Percentiles rank a stretch among this genome's conserved stretches.
Evolutionary conservation across 2,888 invertebrate genomes (phyloP).

Genomic region (Amphimallon solstitiale): DNA sequence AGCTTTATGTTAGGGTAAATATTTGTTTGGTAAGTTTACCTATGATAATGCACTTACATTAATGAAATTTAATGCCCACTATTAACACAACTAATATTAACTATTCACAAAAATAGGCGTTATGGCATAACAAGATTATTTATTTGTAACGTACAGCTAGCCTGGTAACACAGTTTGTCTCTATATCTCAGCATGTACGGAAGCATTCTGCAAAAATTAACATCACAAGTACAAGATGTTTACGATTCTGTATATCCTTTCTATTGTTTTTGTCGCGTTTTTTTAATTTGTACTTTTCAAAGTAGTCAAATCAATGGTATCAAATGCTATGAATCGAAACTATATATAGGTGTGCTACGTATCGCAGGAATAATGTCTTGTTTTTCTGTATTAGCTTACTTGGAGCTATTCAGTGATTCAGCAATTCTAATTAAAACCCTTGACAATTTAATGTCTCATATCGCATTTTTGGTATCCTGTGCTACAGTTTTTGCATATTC

Average conservation of each 20-base stretch:
- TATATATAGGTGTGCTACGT: background rate
- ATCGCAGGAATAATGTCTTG: background rate
- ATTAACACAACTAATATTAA: no score
- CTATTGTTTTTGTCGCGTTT: slow-evolving; percentile 38
- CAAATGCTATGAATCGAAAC: no score
- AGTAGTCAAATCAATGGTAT: slow-evolving; percentile 20
- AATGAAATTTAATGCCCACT: no score
- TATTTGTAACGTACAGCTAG: no score
- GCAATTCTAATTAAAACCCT: background rate
- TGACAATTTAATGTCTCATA: background rate
- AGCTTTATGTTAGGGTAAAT: no score
- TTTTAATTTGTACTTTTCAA: slow-evolving; percentile 42
- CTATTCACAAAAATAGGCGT: no score
- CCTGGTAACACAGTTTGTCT: no score
- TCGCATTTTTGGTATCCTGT: background rate
- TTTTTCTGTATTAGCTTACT: background rate
- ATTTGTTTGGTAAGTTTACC: no score
- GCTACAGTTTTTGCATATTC: no score
- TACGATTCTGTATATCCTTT: slow-evolving; percentile 41
- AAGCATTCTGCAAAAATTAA: background rate
- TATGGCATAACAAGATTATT: no score
- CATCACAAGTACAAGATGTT: slow-evolving; percentile 24
- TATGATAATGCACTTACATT: no score
- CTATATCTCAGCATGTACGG: no score
- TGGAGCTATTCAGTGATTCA: background rate